These are phyloP conservation scores for Nothocercus nigrocapillus DNA, from an alignment of 2,113 vertebrate genomes.

Conservation along the genomic window DNA sequence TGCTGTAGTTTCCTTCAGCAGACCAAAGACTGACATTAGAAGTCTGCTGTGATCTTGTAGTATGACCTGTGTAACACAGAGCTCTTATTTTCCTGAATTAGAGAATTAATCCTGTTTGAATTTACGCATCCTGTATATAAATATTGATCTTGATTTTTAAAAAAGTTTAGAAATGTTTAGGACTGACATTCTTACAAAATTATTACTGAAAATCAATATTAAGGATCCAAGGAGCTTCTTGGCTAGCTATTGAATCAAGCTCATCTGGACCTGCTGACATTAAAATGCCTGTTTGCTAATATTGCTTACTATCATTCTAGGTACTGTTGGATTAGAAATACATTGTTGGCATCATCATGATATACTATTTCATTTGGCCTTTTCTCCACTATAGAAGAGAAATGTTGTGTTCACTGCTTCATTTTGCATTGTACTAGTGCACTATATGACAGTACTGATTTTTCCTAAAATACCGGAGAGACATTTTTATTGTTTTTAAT, in stretches of 20 bases:
- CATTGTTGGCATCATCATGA: background rate
- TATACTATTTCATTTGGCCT: background rate
- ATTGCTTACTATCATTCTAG: background rate
- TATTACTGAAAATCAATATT: slow-evolving; percentile 28
- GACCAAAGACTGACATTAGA: background rate
- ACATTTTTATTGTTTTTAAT: background rate
- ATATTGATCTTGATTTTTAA: background rate
- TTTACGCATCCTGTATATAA: background rate
- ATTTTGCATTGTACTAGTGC: background rate
- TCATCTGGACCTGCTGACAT: background rate
- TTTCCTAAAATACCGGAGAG: background rate
- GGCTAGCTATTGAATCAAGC: background rate
- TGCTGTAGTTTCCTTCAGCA: background rate
- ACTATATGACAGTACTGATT: background rate
- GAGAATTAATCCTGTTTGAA: slow-evolving; percentile 15
- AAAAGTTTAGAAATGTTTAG: background rate
- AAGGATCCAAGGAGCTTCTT: slow-evolving; percentile 9
- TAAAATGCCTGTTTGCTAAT: background rate
- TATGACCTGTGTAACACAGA: background rate
- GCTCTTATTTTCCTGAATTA: background rate
- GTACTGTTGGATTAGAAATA: background rate
- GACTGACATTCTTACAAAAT: background rate
- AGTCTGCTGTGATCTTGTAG: background rate
- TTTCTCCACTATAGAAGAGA: background rate
- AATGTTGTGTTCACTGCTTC: background rate